These are phyloP conservation scores for Sardina pilchardus DNA, from an alignment of 2,113 vertebrate species.

Conservation along the genomic window DNA sequence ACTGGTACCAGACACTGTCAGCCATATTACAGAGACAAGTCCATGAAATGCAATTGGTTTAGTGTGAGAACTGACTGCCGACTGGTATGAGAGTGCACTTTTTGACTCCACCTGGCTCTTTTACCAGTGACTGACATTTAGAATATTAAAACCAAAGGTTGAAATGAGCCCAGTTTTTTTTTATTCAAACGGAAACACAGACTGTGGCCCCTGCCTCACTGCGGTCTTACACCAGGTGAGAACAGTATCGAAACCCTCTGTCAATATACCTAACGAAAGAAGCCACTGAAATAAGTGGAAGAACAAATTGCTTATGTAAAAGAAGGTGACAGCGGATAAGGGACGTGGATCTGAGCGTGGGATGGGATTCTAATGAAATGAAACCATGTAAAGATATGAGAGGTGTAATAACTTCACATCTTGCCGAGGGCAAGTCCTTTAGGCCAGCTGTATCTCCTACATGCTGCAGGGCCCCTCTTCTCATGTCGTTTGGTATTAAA, in stretches of 20 bases:
- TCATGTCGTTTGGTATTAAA: too few relatives aligned
- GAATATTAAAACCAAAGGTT: background rate
- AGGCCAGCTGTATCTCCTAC: too few relatives aligned
- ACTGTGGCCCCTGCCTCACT: too few relatives aligned
- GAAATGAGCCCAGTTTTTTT: background rate
- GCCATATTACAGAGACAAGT: background rate
- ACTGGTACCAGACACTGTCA: background rate
- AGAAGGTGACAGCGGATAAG: background rate
- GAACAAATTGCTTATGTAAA: background rate
- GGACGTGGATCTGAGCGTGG: background rate
- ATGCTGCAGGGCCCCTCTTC: too few relatives aligned
- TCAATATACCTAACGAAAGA: background rate
- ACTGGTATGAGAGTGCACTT: background rate
- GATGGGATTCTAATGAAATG: background rate
- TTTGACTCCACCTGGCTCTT: background rate
- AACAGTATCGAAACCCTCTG: background rate
- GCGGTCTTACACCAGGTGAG: background rate
- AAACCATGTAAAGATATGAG: background rate
- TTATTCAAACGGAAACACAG: background rate
- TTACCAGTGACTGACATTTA: background rate
- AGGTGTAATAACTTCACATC: background rate
- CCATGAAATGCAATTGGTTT: background rate
- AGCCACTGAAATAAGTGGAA: background rate
- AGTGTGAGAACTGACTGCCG: background rate
- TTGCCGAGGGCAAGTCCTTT: background rate